Conservation (phyloP, 2,888 invertebrate genomes). For the Drosophila mercatorum region DNA sequence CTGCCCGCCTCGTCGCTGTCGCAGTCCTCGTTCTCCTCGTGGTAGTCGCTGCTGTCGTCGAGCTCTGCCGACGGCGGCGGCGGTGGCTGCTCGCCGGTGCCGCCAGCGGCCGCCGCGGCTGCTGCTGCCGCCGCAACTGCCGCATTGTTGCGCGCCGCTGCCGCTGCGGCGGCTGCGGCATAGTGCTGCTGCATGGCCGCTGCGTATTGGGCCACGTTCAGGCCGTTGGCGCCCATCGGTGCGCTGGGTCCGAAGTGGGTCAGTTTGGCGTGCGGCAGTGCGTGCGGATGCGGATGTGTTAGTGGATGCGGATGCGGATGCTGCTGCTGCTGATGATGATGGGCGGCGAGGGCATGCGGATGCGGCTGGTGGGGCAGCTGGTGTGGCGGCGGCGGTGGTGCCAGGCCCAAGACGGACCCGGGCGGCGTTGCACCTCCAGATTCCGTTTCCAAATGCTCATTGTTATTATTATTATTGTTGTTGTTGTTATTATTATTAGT, state of each 20-base stretch:
- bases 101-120: constrained; percentile 40
- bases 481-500: constrained; percentile 51
- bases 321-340: constrained; percentile 48
- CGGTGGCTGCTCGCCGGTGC: constrained; percentile 51
- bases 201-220: constrained; percentile 82
- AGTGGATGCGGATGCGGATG: constrained; percentile 47
- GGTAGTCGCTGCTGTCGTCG: constrained; percentile 83
- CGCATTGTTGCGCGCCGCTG: constrained; percentile 75
- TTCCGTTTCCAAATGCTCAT: constrained; percentile 46
- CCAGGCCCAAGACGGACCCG: constrained; percentile 30
- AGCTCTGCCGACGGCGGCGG: constrained; percentile 72
- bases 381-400: constrained; percentile 40
- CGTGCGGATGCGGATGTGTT: constrained; percentile 38
- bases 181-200: constrained; percentile 83
- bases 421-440: constrained; percentile 29
- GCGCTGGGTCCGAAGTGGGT: constrained; percentile 67
- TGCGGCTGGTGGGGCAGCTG: constrained; percentile 46
- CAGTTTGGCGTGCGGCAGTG: constrained; percentile 71
- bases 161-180: constrained; percentile 80
- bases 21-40: constrained; percentile 82
- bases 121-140: constrained; percentile 68
- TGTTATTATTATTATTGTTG: constrained; percentile 41
- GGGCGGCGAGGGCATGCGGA: constrained; percentile 50
- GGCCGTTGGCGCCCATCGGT: constrained; percentile 77
- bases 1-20: constrained; percentile 82